Conservation (phyloP, 2,797 vertebrate genomes). For the Rhincodon typus region DNA sequence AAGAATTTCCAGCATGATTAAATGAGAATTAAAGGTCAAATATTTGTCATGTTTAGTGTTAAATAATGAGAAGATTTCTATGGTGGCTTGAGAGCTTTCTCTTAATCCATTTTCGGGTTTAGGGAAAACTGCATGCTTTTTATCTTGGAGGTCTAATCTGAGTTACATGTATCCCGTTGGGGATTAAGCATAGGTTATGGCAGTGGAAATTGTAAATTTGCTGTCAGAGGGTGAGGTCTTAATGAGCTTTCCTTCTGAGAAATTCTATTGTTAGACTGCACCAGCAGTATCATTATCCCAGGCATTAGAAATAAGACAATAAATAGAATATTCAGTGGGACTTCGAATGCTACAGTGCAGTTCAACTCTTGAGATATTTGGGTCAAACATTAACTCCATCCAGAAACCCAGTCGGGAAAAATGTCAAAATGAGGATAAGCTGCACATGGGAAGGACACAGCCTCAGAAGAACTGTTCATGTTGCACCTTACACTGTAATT, state of each 20-base stretch:
- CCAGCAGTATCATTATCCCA: not conserved
- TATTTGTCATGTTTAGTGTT: not conserved
- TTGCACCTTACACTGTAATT: not conserved
- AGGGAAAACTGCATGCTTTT: not conserved
- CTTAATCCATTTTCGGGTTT: not conserved
- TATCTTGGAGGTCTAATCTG: not conserved
- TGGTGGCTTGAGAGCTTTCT: not conserved
- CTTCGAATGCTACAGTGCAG: not conserved
- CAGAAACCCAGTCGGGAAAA: not conserved
- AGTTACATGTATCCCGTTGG: not conserved
- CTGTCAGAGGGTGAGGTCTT: not conserved
- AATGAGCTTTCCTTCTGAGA: not conserved
- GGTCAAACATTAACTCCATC: not conserved
- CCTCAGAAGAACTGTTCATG: not conserved
- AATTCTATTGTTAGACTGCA: not conserved
- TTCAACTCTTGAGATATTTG: not conserved
- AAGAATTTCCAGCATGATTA: not conserved
- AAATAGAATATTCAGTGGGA: not conserved
- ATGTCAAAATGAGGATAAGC: not conserved
- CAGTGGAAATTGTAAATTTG: not conserved
- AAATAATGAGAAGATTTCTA: not conserved
- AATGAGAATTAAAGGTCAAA: not conserved
- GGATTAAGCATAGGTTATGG: not conserved
- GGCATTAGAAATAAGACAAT: not conserved
- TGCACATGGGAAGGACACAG: no score